phyloP scores from a whole-genome alignment of 2,113 vertebrate species.

The Hippolais icterina region DNA sequence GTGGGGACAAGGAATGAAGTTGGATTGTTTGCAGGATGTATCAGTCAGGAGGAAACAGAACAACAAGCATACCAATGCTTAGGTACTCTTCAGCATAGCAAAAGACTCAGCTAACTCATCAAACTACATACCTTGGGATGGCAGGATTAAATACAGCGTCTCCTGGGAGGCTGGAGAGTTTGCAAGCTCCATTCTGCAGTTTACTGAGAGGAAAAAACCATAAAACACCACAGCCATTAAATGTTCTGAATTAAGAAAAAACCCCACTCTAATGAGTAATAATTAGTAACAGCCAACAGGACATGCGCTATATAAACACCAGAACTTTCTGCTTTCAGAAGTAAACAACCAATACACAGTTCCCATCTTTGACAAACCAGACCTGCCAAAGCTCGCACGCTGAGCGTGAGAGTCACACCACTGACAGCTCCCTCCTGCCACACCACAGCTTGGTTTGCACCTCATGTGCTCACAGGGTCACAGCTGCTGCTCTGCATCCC shows the following conservation, averaged over 20 bases:
- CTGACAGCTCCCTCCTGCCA: not conserved
- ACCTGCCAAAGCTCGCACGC: not conserved
- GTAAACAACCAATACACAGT: not conserved
- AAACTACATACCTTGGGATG: not conserved
- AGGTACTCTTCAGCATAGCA: not conserved
- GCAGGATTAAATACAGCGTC: not conserved
- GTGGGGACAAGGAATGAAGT: not conserved
- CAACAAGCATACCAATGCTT: not conserved
- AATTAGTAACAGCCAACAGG: not conserved
- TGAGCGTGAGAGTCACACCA: not conserved
- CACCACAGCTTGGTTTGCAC: not conserved
- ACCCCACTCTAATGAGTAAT: too few relatives aligned
- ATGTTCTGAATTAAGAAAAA: not conserved
- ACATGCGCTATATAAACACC: not conserved
- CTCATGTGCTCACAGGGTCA: not conserved
- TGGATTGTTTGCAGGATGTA: not conserved
- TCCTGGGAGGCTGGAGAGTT: not conserved
- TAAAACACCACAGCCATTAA: not conserved
- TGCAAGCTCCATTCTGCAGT: not conserved
- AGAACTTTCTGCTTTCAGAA: not conserved
- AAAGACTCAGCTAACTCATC: not conserved
- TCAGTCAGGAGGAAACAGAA: conserved; percentile 11
- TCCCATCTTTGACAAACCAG: not conserved
- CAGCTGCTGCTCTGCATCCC: not conserved
- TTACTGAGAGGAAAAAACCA: not conserved